Evolutionary conservation across 2,797 vertebrate species (phyloP).

Genomic region (Momotus momota): DNA sequence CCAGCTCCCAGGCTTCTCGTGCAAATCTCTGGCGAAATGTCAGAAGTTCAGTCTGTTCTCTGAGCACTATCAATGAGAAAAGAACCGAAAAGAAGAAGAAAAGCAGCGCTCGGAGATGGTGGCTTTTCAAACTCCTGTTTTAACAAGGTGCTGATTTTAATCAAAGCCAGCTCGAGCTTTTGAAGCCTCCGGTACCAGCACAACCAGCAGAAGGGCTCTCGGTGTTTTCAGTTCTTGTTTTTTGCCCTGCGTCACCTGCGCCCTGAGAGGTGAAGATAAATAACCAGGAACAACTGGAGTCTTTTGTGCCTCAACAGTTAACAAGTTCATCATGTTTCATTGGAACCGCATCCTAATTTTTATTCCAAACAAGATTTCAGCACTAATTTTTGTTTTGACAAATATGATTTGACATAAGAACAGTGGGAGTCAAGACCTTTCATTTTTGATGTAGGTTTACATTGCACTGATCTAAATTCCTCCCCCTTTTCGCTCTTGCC

Average conservation of each 20-base stretch:
- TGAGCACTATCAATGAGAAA: background rate
- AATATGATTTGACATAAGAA: slow-evolving; percentile 51
- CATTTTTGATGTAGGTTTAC: slow-evolving; percentile 67
- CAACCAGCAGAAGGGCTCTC: background rate
- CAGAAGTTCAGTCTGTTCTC: slow-evolving; percentile 16
- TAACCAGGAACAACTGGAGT: background rate
- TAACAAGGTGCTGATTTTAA: slow-evolving; percentile 10
- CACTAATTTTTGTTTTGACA: slow-evolving; percentile 72
- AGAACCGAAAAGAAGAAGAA: background rate
- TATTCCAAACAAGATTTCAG: slow-evolving; percentile 56
- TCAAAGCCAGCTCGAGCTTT: background rate
- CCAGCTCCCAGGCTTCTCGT: background rate
- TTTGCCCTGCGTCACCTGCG: background rate
- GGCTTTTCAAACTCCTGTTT: background rate
- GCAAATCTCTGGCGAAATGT: background rate
- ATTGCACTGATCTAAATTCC: slow-evolving; percentile 50
- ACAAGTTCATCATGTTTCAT: background rate
- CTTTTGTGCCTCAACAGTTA: background rate
- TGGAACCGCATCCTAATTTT: slow-evolving; percentile 42
- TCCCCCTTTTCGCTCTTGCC: slow-evolving; percentile 35
- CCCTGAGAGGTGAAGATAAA: background rate
- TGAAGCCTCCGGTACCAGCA: background rate
- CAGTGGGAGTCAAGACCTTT: slow-evolving; percentile 65
- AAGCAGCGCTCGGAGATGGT: background rate
- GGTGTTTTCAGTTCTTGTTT: background rate